Conservation (phyloP, 2,113 vertebrate species). For the Notechis scutatus region DNA sequence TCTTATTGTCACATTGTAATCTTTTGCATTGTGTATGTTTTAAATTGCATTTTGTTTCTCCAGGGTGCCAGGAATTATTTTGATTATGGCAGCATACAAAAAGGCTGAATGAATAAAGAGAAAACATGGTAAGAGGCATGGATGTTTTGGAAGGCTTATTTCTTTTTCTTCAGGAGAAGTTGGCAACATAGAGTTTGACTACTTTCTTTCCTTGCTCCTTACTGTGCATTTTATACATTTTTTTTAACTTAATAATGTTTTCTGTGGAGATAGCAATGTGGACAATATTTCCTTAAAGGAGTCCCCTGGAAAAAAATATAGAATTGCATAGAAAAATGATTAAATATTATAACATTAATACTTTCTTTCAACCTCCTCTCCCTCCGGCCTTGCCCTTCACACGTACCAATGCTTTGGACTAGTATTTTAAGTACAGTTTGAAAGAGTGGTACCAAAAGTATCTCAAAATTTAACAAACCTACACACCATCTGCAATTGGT, state of each 20-base stretch:
- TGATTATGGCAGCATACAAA: neutral
- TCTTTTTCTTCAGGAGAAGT: neutral
- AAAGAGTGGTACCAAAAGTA: conserved; percentile 59
- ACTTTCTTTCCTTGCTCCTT: neutral
- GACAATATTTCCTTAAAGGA: conserved; percentile 19
- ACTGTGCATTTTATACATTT: neutral
- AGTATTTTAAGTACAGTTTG: conserved; percentile 53
- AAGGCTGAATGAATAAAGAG: neutral
- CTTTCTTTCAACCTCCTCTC: conserved; percentile 23
- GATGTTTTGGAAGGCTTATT: neutral
- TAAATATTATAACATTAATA: conserved; percentile 47
- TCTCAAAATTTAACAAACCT: conserved; percentile 70
- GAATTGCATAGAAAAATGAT: conserved; percentile 12
- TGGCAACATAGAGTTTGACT: neutral
- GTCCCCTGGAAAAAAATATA: conserved; percentile 7
- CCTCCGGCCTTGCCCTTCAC: conserved; percentile 8
- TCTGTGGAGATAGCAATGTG: conserved; percentile 2
- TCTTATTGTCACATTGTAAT: neutral
- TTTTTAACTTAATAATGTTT: neutral
- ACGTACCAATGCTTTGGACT: conserved; percentile 45
- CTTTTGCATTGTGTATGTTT: neutral
- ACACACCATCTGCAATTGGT: conserved; percentile 74
- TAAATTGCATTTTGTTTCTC: neutral
- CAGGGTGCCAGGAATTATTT: neutral
- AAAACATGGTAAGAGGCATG: neutral